Conservation (phyloP, 2,113 vertebrate species). For the Clarias batrachus region DNA sequence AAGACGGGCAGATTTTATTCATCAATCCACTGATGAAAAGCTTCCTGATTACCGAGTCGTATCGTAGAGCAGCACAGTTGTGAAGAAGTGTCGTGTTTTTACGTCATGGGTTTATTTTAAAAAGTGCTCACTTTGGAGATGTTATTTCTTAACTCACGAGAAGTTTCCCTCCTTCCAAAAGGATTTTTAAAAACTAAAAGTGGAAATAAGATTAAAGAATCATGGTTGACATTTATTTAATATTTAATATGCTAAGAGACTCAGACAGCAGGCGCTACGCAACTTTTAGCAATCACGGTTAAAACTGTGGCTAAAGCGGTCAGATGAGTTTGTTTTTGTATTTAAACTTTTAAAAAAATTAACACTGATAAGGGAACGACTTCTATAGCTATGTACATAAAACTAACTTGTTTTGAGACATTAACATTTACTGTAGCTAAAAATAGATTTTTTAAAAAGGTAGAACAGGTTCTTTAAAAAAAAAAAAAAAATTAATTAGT, state of each 20-base stretch:
- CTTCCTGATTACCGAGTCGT: neutral
- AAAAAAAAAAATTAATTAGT: neutral
- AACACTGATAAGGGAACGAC: neutral
- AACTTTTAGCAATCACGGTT: neutral
- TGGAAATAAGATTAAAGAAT: neutral
- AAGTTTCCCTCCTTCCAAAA: neutral
- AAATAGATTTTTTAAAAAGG: neutral
- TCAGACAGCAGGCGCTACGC: neutral
- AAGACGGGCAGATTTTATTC: neutral
- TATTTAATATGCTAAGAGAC: neutral
- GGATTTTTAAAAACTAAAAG: neutral
- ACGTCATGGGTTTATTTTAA: neutral
- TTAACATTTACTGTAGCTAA: neutral
- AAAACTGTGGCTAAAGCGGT: neutral
- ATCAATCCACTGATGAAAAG: neutral
- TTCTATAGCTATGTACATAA: neutral
- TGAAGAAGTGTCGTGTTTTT: neutral
- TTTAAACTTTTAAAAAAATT: neutral
- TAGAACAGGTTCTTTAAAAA: no score
- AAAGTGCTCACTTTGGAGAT: neutral
- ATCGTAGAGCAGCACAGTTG: neutral
- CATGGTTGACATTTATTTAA: neutral
- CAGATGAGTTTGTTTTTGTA: neutral
- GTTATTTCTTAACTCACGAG: neutral
- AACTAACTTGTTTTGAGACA: neutral